Evolutionary conservation across 2,888 invertebrate species (phyloP).

Genomic region (Parnassius glacialis): DNA sequence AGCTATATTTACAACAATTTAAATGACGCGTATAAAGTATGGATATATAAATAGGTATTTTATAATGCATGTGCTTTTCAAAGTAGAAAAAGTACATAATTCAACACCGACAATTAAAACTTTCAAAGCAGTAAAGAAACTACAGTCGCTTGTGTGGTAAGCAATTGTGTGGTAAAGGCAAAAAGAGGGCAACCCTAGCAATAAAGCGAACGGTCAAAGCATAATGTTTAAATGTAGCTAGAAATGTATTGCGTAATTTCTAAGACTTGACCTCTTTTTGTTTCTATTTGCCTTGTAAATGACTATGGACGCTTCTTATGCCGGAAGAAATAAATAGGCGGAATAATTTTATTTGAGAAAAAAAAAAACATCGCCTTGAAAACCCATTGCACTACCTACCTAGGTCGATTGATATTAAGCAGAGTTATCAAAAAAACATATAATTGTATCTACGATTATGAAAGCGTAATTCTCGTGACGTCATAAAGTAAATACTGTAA

Average conservation of each 20-base stretch:
- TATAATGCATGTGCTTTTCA: background rate
- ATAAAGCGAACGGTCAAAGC: conserved; percentile 20
- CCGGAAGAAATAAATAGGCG: too few species aligned
- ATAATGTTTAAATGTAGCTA: conserved; percentile 19
- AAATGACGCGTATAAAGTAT: too few species aligned
- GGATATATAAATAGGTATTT: too few species aligned
- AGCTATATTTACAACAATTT: too few species aligned
- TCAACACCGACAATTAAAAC: conserved; percentile 21
- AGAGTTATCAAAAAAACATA: too few species aligned
- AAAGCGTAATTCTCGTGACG: too few species aligned
- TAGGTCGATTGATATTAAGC: too few species aligned
- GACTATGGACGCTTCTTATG: background rate
- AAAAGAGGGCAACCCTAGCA: conserved; percentile 14
- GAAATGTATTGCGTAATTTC: conserved; percentile 21
- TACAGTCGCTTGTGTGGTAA: conserved; percentile 3
- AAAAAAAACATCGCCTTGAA: too few species aligned
- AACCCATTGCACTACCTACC: too few species aligned
- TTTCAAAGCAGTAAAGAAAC: conserved; percentile 17
- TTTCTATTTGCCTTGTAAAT: conserved; percentile 17
- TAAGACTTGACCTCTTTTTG: conserved; percentile 11
- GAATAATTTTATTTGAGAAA: too few species aligned
- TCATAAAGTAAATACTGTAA: too few species aligned
- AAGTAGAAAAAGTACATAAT: background rate
- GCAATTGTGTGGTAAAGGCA: conserved; percentile 19
- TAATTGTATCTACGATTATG: too few species aligned